Base-by-base conservation (phyloP, 2,888 invertebrate species). In the Anthophora plumipes region DNA sequence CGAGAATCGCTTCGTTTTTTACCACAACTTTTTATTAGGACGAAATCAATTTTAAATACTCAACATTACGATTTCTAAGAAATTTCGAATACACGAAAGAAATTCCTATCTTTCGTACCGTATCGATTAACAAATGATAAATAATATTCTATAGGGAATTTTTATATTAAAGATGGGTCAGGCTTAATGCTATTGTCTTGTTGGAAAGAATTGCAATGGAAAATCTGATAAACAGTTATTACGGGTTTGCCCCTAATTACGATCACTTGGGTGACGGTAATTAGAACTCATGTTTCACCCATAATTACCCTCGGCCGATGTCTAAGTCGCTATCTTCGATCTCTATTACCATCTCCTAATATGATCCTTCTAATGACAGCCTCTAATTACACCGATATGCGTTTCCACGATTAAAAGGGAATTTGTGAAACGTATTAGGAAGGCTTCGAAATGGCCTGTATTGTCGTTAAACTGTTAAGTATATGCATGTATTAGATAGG, bases 351-450 rank as follows among this genome's bases (percentile, higher is more conserved):
- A 9, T 46, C 17, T 25, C 20, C 9, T 69, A 64, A 76, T 69
- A 43, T 7, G 31, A 6, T 37, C 37, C 22, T 39, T 17, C 64
- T 76, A 76, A 79, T 55, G 70, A 20, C 41, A 25, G 7, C n/a
- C 22, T 14, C 8, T 78, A 78, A 78, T 75, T 50, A 39, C 68
- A 12, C n/a, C 25, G 11, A 61, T 25, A 22, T 17, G 17, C 46
- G 6, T 48, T 48, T 48, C 8, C n/a, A 17, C 14, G 43, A 57
- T 25, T 25, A 1, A 22, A 61, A 25, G 25, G 4, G 25, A 11
- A 43, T 61, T 61, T 43, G 11, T 43, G 9, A 25, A 11, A n/a
- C 31, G 31, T 31, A 31, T 31, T 31, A 31, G 31, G 31, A 4
- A n/a, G n/a, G 4, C 31, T 31, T 4, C 2, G 31, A 31, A 31